A percentile compares a stretch with the other conserved stretches of the same genome.
These are phyloP conservation scores for Notoglanidium macrostoma DNA, from an alignment of 2,797 vertebrate species.

Conservation along the genomic window DNA sequence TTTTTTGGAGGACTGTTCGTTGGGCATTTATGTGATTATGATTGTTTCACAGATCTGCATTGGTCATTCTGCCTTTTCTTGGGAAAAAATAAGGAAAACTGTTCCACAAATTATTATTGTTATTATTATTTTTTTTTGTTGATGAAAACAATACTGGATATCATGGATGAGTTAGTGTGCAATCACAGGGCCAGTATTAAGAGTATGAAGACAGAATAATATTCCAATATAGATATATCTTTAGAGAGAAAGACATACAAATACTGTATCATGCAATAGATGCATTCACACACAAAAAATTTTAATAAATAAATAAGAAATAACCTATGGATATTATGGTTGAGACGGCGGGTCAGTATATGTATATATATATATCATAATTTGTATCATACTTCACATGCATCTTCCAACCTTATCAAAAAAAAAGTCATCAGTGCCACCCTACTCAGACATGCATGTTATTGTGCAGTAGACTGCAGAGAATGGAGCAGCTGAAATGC, in stretches of 20 bases:
- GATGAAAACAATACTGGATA: slow-evolving; percentile 1
- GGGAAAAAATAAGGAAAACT: neutral
- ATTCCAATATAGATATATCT: slow-evolving; percentile 58
- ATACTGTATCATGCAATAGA: slow-evolving; percentile 50
- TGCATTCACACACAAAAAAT: slow-evolving; percentile 2
- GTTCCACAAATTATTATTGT: neutral
- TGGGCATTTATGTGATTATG: slow-evolving; percentile 18
- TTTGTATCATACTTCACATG: slow-evolving; percentile 81
- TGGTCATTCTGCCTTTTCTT: slow-evolving; percentile 17
- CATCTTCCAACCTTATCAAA: slow-evolving; percentile 70
- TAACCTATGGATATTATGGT: neutral
- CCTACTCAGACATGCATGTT: slow-evolving; percentile 73
- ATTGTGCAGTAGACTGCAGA: slow-evolving; percentile 73
- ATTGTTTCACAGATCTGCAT: slow-evolving; percentile 24
- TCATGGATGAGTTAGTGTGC: slow-evolving; percentile 57
- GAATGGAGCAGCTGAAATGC: slow-evolving; percentile 53
- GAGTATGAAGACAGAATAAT: slow-evolving; percentile 50
- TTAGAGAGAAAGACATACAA: slow-evolving; percentile 48
- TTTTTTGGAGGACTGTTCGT: slow-evolving; percentile 24
- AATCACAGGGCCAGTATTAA: slow-evolving; percentile 67
- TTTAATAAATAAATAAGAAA: neutral
- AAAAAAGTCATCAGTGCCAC: slow-evolving; percentile 47
- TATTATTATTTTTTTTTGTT: neutral
- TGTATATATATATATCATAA: slow-evolving; percentile 75
- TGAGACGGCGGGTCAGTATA: slow-evolving; percentile 56